phyloP scores from a whole-genome alignment of 2,888 invertebrate genomes.

The Epirrita christyi region DNA sequence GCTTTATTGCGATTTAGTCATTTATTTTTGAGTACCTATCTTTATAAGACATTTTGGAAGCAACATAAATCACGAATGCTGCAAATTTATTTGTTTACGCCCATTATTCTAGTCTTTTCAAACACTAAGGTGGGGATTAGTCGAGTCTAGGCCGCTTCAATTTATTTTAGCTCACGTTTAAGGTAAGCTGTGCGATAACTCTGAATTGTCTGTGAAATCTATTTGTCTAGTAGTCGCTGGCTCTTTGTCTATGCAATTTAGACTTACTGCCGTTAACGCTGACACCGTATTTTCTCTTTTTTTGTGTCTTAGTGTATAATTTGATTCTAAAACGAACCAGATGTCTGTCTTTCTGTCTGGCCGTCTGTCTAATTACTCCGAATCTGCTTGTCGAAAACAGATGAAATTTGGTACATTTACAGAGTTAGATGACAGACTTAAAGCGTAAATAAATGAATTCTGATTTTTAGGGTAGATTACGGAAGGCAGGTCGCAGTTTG shows the following conservation, averaged over 20 bases:
- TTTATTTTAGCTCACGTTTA: constrained; percentile 29
- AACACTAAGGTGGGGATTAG: constrained; percentile 33
- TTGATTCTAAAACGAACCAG: not conserved
- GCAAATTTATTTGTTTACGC: constrained; percentile 23
- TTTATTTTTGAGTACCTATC: too few relatives aligned
- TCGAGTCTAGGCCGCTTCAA: constrained; percentile 23
- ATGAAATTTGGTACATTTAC: too few relatives aligned
- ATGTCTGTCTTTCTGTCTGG: too few relatives aligned
- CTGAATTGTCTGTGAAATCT: constrained; percentile 20
- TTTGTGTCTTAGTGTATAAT: not conserved
- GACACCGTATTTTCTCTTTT: not conserved
- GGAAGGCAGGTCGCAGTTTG: too few relatives aligned
- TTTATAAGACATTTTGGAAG: too few relatives aligned
- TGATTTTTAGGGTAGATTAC: too few relatives aligned
- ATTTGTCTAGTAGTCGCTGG: constrained; percentile 17
- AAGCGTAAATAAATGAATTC: too few relatives aligned
- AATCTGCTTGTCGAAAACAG: too few relatives aligned
- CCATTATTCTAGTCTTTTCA: constrained; percentile 20
- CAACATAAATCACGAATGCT: constrained; percentile 10
- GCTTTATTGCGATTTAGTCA: too few relatives aligned
- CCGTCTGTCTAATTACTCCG: too few relatives aligned
- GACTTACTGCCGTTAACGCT: not conserved
- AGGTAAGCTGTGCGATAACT: constrained; percentile 23
- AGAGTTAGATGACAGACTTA: too few relatives aligned
- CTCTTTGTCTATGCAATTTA: constrained; percentile 11